Evolutionary conservation across 1,140 invertebrate species (phyloP).

Genomic region (Diuraphis noxia): DNA sequence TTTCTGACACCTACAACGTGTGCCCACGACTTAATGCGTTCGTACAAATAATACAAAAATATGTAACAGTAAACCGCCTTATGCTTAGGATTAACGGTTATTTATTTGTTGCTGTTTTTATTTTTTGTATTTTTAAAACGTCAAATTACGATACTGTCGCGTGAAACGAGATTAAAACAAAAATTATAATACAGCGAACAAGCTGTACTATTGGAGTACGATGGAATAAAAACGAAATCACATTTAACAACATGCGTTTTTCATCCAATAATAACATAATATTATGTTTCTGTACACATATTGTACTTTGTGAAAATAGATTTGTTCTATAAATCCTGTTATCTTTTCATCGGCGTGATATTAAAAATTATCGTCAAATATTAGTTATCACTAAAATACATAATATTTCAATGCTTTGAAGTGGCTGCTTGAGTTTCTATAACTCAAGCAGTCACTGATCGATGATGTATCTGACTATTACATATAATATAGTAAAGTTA

Average conservation of each 20-base stretch:
- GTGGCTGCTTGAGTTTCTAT: background rate
- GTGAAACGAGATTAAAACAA: background rate
- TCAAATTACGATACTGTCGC: background rate
- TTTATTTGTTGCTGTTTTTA: background rate
- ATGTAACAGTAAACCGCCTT: background rate
- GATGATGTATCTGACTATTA: too few species aligned
- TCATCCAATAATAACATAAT: background rate
- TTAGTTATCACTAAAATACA: background rate
- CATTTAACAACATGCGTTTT: background rate
- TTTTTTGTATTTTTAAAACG: background rate
- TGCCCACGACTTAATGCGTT: background rate
- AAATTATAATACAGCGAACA: background rate
- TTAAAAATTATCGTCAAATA: background rate
- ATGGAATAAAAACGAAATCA: background rate
- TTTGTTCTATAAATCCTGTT: background rate
- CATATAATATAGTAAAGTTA: background rate
- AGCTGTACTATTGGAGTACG: background rate
- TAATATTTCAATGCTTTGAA: background rate
- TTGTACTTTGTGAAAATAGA: background rate
- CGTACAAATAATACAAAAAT: constrained; percentile 10
- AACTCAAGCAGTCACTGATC: background rate
- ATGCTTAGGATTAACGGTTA: background rate
- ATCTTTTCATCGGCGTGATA: background rate
- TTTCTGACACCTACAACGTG: background rate
- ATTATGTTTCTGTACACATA: background rate